Evolutionary conservation across 2,888 invertebrate species (phyloP).

Genomic region (Luperina testacea): DNA sequence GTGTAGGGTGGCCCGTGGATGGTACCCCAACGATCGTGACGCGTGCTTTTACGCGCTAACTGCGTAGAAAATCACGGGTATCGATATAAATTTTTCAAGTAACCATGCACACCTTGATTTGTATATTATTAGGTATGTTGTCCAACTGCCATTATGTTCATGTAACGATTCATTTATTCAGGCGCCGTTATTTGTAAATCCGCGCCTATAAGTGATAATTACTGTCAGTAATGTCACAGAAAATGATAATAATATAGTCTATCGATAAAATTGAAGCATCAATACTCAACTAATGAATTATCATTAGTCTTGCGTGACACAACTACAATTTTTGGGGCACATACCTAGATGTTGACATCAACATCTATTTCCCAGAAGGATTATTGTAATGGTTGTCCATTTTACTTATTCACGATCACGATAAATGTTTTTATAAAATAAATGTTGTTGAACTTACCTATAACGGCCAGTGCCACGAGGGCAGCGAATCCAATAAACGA

Average conservation of each 20-base stretch:
- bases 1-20: conserved; percentile 42
- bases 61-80: conserved; percentile 29
- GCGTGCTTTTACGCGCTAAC: conserved; percentile 36
- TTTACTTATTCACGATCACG: conserved; percentile 17
- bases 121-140: background rate
- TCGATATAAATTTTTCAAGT: background rate
- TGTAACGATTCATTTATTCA: background rate
- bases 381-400: conserved; percentile 30
- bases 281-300: conserved; percentile 9
- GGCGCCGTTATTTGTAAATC: background rate
- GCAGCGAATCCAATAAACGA: conserved; percentile 80
- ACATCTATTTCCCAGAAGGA: conserved; percentile 5
- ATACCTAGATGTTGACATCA: conserved; percentile 1
- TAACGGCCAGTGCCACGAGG: conserved; percentile 85
- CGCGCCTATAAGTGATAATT: background rate
- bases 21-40: conserved; percentile 45
- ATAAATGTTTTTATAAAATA: conserved; percentile 1
- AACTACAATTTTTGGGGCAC: background rate
- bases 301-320: conserved; percentile 16
- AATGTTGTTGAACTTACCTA: conserved; percentile 77
- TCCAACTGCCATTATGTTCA: background rate
- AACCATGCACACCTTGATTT: conserved; percentile 1
- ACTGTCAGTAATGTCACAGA: background rate
- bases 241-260: background rate
- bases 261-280: conserved; percentile 14